Conservation (phyloP, 2,888 invertebrate genomes). For the Alloplasta piceator region DNA sequence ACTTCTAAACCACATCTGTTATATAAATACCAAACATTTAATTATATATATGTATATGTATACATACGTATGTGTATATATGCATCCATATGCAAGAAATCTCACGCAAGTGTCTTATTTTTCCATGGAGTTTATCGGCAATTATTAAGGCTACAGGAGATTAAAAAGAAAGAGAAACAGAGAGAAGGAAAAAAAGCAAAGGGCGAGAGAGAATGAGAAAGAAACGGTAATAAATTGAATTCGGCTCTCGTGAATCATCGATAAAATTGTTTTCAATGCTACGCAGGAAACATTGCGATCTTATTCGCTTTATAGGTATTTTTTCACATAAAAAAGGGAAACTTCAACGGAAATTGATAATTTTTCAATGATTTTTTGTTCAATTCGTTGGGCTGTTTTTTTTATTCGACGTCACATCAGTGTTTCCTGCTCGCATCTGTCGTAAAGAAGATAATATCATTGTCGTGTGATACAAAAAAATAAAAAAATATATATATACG, state of each 20-base stretch:
- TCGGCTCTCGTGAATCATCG: conserved; percentile 50
- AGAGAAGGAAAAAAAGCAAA: conserved; percentile 29
- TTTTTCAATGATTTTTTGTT: background rate
- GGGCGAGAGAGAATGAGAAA: conserved; percentile 29
- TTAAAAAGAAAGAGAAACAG: conserved; percentile 51
- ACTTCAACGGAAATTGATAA: conserved; percentile 15
- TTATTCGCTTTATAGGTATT: conserved; percentile 49
- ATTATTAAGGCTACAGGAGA: conserved; percentile 65
- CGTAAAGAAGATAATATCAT: conserved; percentile 50
- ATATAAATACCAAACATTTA: conserved; percentile 74
- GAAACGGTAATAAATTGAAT: conserved; percentile 44
- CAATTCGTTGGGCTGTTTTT: conserved; percentile 2
- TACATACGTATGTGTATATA: conserved; percentile 74
- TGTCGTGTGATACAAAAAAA: conserved; percentile 48
- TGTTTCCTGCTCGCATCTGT: conserved; percentile 57
- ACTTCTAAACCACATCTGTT: conserved; percentile 73
- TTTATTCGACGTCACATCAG: conserved; percentile 14
- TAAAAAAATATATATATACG: background rate
- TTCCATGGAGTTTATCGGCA: conserved; percentile 74
- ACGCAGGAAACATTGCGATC: conserved; percentile 60
- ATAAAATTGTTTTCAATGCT: conserved; percentile 53
- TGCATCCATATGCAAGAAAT: conserved; percentile 76
- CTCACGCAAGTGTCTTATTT: conserved; percentile 80
- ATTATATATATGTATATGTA: conserved; percentile 76
- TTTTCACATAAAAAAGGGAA: conserved; percentile 33